Evolutionary conservation across 2,113 vertebrate species (phyloP), one percentile per base, ranked within the genome.

Genomic region (Phyllostomus discolor): DNA sequence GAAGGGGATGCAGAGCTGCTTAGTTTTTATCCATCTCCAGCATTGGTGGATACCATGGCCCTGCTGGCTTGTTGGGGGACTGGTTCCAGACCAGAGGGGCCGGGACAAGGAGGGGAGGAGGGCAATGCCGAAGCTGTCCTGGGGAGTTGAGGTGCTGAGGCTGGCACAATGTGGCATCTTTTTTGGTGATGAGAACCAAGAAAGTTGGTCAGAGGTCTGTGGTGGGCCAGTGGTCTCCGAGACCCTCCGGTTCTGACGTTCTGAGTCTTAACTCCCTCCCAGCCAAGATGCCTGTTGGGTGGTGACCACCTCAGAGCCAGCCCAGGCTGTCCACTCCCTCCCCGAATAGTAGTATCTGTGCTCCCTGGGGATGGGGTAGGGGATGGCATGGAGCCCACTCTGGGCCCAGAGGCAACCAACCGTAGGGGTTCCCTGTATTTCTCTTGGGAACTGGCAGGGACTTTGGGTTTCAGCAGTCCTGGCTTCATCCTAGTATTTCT

Each of bases 371-470:
- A 2, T 52, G 64, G 43, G n/a, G 46, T 26, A 11, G 11, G 26
- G 8, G 10, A 52, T 38, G 4, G 14, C 1, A 2, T n/a, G 54
- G 10, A 19, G 2, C 46, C 35, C 15, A 0, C 9, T 16, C 14
- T 41, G 48, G 16, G 35, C 78, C 66, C 43, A 1, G 15, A 22
- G 22, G 22, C 22, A n/a, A 9, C 31, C 84, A 22, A 2, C 43
- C 14, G 28, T 84, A 50, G 14, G 57, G 24, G 3, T 43, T 35
- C 28, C 19, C 17, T 83, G 22, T 14, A 1, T 75, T 59, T 76
- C 66, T 33, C 24, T 9, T 15, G 48, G 26, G 28, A 41, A 10
- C 41, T 15, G 46, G 8, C 15, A 0, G 31, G 50, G 38, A 14
- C 67, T 91, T 28, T 6, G 73, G 31, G 70, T 73, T 46, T 46